Base-by-base conservation (phyloP, 2,888 invertebrate species). In the Hypomecis atomaria region DNA sequence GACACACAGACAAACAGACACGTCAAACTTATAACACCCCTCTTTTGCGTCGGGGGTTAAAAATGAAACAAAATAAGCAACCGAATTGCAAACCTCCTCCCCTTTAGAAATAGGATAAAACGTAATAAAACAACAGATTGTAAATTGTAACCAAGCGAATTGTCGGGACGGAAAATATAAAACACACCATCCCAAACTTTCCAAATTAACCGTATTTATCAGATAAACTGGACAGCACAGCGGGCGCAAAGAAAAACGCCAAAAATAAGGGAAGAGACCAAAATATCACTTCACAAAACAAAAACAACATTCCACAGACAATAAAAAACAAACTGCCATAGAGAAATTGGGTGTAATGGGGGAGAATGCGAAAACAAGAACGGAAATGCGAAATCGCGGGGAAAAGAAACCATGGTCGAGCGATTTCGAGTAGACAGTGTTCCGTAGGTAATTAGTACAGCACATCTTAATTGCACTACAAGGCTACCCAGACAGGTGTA, bases 291-390 rank as follows among this genome's bases (percentile, higher is more conserved):
- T 58, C 59, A 70, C 67, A 67, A 69, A 75, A 74, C 67, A 70
- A 67, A 63, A 66, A 66, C 64, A 66, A 65, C 62, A 65, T 67
- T 67, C 70, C 52, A 66, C 66, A 62, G 72, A 73, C 68, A 67
- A 75, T 73, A 72, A 75, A 74, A 67, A 63, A 69, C 73, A 71
- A 72, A 67, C 71, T 57, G 59, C 65, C 69, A 63, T 67, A 66
- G 71, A 70, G 71, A 74, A 74, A 76, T 71, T 75, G 73, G 72
- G 59, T 75, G 71, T 75, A 74, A 76, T 76, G 72, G 72, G 65
- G 61, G 69, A 72, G 68, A 72, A 71, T 70, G 70, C 56, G 72
- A 74, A 74, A 74, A 71, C 69, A 71, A 71, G 69, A 70, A 59
- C 59, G 65, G 40, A 58, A 67, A 69, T 45, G 62, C 40, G 59